Percentiles rank a stretch among this genome's conserved stretches.
These are phyloP conservation scores for Rotaria magnacalcarata DNA, from an alignment of 2,888 invertebrate genomes.

Conservation along the genomic window DNA sequence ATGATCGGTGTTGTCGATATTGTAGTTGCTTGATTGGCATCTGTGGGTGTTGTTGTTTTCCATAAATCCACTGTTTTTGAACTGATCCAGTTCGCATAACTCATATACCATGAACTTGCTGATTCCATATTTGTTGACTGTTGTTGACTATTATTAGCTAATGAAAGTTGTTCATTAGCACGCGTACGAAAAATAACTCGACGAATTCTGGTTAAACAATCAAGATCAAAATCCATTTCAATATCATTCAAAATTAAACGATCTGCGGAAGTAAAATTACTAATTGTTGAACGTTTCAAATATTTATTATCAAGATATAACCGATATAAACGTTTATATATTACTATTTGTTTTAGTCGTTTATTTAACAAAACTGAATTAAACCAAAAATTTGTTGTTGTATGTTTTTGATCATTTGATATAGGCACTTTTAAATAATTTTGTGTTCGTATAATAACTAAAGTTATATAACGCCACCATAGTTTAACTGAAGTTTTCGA, in stretches of 20 bases:
- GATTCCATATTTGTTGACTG: background rate
- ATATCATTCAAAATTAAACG: background rate
- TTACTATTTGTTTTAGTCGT: background rate
- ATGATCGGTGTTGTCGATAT: background rate
- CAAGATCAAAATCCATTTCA: conserved; percentile 10
- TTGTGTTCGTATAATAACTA: conserved; percentile 25
- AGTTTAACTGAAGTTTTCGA: background rate
- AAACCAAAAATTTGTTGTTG: conserved; percentile 30
- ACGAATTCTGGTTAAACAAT: conserved; percentile 24
- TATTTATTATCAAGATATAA: conserved; percentile 34
- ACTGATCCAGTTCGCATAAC: conserved; percentile 14
- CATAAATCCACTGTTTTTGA: conserved; percentile 16
- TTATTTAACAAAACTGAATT: background rate
- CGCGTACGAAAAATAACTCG: conserved; percentile 24
- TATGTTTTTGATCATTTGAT: background rate
- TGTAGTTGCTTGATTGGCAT: background rate
- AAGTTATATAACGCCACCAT: conserved; percentile 31
- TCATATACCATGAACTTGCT: conserved; percentile 15
- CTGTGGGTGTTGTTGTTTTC: conserved; percentile 7
- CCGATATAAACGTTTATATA: conserved; percentile 29
- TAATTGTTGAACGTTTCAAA: background rate
- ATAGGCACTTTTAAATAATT: conserved; percentile 27
- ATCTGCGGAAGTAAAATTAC: background rate
- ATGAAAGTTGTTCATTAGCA: conserved; percentile 15
- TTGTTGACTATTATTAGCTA: background rate